Percentiles rank a stretch among this genome's conserved stretches.
Conservation (phyloP, 2,113 vertebrate genomes). For the Thamnophis sirtalis region DNA sequence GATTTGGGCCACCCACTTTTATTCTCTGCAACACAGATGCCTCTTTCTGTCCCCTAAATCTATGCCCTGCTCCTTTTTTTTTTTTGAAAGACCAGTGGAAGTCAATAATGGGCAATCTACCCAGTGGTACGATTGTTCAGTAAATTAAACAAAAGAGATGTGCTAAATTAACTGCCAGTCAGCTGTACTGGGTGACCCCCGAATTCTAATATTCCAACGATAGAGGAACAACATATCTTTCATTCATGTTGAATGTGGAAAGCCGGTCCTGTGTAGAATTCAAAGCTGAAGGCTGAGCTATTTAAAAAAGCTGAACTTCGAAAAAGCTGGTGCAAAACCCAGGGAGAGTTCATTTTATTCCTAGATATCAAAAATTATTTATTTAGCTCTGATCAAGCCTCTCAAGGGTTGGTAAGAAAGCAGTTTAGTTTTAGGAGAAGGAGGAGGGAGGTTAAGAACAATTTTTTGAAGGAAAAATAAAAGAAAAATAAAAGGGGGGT, state of each 20-base stretch:
- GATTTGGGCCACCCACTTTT: background rate
- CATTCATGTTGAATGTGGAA: no score
- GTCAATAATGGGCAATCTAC: background rate
- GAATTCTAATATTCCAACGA: background rate
- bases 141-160: background rate
- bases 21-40: background rate
- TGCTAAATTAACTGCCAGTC: background rate
- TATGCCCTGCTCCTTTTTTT: background rate
- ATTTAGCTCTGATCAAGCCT: slow-evolving; percentile 60
- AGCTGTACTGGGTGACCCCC: background rate
- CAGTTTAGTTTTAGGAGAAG: slow-evolving; percentile 57
- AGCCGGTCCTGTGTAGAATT: background rate
- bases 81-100: background rate
- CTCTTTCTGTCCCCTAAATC: background rate
- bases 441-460: slow-evolving; percentile 57
- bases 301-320: background rate
- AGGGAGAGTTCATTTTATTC: slow-evolving; percentile 56
- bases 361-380: slow-evolving; percentile 61
- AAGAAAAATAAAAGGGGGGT: no score
- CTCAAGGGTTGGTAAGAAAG: slow-evolving; percentile 64
- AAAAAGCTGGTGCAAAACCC: slow-evolving; percentile 55
- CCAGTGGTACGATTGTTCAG: background rate
- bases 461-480: slow-evolving; percentile 49
- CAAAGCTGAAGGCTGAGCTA: background rate
- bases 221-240: background rate